phyloP scores from a whole-genome alignment of 2,113 vertebrate genomes.

The Dicerorhinus sumatrensis region DNA sequence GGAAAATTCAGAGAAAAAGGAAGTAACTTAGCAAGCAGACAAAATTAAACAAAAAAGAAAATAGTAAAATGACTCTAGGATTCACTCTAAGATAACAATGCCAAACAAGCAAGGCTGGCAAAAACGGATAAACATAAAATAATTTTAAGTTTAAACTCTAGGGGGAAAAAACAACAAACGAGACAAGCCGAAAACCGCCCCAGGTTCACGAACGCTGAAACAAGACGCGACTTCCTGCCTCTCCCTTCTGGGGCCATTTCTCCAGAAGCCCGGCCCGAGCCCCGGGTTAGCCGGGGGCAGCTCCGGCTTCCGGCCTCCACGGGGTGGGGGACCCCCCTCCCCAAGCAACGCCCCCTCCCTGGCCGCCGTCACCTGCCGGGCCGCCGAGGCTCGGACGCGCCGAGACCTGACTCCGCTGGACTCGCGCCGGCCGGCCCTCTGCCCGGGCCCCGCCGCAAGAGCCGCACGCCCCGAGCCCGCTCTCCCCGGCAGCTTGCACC shows the following conservation, averaged over 20 bases:
- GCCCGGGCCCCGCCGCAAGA: not conserved
- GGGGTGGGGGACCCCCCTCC: no score
- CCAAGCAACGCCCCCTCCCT: not conserved
- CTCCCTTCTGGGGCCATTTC: fast-evolving
- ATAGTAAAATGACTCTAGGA: not conserved
- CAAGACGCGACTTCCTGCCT: no score
- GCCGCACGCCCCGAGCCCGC: no score
- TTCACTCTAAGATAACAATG: not conserved
- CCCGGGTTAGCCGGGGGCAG: not conserved
- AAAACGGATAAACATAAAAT: not conserved
- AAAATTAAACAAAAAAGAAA: not conserved
- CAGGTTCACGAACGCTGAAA: not conserved
- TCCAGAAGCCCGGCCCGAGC: not conserved
- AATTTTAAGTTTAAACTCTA: not conserved
- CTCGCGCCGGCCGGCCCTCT: not conserved
- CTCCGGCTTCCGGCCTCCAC: no score
- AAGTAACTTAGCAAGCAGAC: not conserved
- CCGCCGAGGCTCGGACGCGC: not conserved
- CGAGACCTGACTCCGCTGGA: no score
- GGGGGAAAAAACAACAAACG: fast-evolving
- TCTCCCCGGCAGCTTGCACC: not conserved
- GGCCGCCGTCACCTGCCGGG: not conserved
- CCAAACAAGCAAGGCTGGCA: not conserved
- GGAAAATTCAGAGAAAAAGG: not conserved
- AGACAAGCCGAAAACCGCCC: not conserved